These are phyloP conservation scores for Myopa tessellatipennis DNA, from an alignment of 2,888 invertebrate species.

Conservation along the genomic window DNA sequence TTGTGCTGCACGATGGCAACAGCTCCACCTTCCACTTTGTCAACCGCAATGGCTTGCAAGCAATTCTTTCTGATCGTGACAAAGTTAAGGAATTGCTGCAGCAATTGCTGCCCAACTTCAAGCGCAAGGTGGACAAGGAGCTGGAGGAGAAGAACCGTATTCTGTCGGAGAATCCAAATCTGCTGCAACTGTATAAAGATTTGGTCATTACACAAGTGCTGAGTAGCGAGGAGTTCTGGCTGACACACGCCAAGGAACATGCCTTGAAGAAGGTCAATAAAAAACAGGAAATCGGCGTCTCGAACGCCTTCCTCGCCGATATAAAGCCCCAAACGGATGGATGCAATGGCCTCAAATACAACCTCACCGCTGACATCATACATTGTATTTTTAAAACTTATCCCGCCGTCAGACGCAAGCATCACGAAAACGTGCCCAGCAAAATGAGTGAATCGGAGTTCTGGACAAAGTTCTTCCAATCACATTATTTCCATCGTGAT, in stretches of 20 bases:
- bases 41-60: slow-evolving; percentile 83
- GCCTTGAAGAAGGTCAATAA: slow-evolving; percentile 78
- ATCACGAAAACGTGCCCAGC: slow-evolving; percentile 93
- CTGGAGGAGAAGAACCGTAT: slow-evolving; percentile 91
- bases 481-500: slow-evolving; percentile 98
- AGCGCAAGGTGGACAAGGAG: slow-evolving; percentile 90
- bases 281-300: slow-evolving; percentile 86
- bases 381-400: slow-evolving; percentile 99
- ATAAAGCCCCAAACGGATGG: slow-evolving; percentile 98
- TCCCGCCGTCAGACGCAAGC: slow-evolving; percentile 97
- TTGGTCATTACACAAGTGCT: slow-evolving; percentile 96
- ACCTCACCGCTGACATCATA: slow-evolving; percentile 95
- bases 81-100: slow-evolving; percentile 92
- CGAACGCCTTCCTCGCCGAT: slow-evolving; percentile 86
- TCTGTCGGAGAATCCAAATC: slow-evolving; percentile 87
- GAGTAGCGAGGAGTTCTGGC: slow-evolving; percentile 98
- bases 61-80: slow-evolving; percentile 90
- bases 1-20: slow-evolving; percentile 92
- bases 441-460: slow-evolving; percentile 97
- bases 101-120: slow-evolving; percentile 91
- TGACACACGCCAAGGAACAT: slow-evolving; percentile 84
- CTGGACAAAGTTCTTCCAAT: slow-evolving; percentile 99
- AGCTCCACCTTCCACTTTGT: slow-evolving; percentile 98
- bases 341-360: slow-evolving; percentile 96
- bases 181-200: slow-evolving; percentile 95